Conservation (phyloP, 2,888 invertebrate species). For the Apamea monoglypha region DNA sequence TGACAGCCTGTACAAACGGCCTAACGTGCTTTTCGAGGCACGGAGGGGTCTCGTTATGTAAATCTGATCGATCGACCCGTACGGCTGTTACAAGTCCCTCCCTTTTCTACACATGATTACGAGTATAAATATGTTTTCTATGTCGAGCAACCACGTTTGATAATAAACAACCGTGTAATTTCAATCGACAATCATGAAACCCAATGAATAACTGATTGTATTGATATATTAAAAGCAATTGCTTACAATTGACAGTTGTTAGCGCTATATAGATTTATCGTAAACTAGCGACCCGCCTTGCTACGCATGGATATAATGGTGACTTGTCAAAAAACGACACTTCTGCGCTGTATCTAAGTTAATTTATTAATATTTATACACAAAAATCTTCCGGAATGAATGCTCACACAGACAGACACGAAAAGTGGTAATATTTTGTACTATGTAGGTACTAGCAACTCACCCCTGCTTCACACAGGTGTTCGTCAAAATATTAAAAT, state of each 20-base stretch:
- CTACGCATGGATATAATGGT: no score
- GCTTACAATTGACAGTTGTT: slow-evolving; percentile 35
- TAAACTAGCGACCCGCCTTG: background rate
- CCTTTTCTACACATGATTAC: background rate
- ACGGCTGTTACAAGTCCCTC: no score
- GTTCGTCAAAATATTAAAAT: background rate
- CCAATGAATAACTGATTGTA: slow-evolving; percentile 19
- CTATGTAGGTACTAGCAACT: background rate
- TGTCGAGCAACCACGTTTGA: background rate
- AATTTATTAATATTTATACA: background rate
- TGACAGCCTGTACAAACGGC: no score
- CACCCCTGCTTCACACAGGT: background rate
- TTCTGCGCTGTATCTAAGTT: no score
- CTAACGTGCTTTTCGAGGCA: no score
- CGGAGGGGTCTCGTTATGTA: no score
- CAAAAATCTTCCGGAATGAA: background rate
- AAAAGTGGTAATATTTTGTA: background rate
- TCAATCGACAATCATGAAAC: slow-evolving; percentile 2
- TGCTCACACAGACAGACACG: background rate
- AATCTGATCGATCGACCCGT: no score
- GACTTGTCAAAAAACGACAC: no score
- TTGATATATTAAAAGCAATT: slow-evolving; percentile 29
- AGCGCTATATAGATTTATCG: slow-evolving; percentile 3
- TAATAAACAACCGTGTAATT: background rate
- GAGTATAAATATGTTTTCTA: background rate